Conservation (phyloP, 2,797 vertebrate genomes). For the Morus bassanus region DNA sequence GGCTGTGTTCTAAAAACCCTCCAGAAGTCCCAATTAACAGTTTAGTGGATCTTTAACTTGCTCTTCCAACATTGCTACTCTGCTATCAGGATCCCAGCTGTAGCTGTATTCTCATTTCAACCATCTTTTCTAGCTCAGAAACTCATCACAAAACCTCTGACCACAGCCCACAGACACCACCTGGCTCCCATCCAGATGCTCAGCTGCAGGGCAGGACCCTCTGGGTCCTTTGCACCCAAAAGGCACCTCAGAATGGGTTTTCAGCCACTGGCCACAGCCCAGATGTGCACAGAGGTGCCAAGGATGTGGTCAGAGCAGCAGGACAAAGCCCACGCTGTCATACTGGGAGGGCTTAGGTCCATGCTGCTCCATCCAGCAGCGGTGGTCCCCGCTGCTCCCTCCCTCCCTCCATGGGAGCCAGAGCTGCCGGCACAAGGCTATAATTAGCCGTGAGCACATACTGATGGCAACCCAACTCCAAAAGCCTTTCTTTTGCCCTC, state of each 20-base stretch:
- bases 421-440: not conserved
- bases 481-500: not conserved
- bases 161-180: too few species aligned
- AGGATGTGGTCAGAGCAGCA: not conserved
- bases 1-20: not conserved
- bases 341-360: not conserved
- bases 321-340: fast-evolving
- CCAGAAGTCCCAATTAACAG: not conserved
- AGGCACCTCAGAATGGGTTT: fast-evolving
- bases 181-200: not conserved
- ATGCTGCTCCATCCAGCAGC: not conserved
- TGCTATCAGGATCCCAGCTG: not conserved
- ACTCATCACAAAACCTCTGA: not conserved
- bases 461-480: not conserved
- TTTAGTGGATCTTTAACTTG: not conserved
- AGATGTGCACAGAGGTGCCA: not conserved
- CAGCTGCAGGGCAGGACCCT: not conserved
- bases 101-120: not conserved
- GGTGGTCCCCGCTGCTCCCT: not conserved
- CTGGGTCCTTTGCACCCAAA: not conserved
- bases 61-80: not conserved
- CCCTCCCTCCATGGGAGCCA: fast-evolving
- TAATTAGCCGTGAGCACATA: not conserved
- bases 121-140: not conserved
- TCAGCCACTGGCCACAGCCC: not conserved